Percentiles rank a stretch among this genome's conserved stretches.
These are phyloP conservation scores for Aromia moschata DNA, from an alignment of 2,888 invertebrate species.

Conservation along the genomic window DNA sequence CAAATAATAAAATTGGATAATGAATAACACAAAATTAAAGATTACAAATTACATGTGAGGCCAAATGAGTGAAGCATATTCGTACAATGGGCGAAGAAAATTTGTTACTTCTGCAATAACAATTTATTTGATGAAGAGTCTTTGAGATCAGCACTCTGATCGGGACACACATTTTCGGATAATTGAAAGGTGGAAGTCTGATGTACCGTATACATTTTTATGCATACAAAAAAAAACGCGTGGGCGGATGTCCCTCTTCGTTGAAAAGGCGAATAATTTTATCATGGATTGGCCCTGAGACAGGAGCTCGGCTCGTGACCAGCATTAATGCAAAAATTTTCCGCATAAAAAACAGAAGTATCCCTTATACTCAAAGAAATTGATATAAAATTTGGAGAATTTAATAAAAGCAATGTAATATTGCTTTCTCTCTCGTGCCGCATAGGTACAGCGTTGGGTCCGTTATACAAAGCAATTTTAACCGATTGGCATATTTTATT, in stretches of 20 bases:
- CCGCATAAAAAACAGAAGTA: conserved; percentile 22
- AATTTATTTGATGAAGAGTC: too few species aligned
- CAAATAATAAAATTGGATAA: too few species aligned
- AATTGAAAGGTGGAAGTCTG: not conserved
- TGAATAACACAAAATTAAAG: too few species aligned
- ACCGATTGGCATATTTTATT: too few species aligned
- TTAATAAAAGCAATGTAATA: conserved; percentile 14
- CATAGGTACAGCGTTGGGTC: too few species aligned
- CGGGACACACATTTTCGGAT: too few species aligned
- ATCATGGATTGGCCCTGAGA: conserved; percentile 22
- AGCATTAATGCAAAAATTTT: conserved; percentile 25
- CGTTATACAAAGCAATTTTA: too few species aligned
- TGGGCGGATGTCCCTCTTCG: conserved; percentile 11
- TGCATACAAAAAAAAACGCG: not conserved
- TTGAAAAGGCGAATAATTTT: conserved; percentile 24
- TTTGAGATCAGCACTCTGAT: too few species aligned
- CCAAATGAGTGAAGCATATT: too few species aligned
- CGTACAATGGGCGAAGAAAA: too few species aligned
- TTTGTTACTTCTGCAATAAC: too few species aligned
- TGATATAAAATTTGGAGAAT: conserved; percentile 20
- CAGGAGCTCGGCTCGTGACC: conserved; percentile 21
- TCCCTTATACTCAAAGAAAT: conserved; percentile 16
- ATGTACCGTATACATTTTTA: not conserved
- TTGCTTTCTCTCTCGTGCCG: conserved; percentile 1
- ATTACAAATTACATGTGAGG: too few species aligned